Percentiles rank a stretch among this genome's conserved stretches.
Conservation (phyloP, 1,140 invertebrate genomes). For the Penaeus chinensis region DNA sequence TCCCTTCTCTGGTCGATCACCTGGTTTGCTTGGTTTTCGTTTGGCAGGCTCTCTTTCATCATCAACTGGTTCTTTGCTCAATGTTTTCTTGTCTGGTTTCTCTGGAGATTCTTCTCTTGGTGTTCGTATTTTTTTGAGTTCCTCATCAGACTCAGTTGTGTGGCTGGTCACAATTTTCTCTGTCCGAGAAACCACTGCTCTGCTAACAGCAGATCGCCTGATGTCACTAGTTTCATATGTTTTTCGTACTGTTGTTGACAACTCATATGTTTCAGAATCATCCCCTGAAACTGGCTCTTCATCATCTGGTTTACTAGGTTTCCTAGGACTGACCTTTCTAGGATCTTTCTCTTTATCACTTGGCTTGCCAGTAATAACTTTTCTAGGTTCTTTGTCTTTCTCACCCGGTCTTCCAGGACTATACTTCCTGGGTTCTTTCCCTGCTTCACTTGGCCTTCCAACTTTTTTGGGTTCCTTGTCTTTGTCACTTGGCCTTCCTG, state of each 20-base stretch:
- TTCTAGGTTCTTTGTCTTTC: neutral
- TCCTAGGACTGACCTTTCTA: conserved; percentile 27
- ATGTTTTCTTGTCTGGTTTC: neutral
- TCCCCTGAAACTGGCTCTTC: neutral
- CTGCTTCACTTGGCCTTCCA: neutral
- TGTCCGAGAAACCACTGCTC: too few species aligned
- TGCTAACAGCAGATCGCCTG: too few species aligned
- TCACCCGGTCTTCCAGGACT: neutral
- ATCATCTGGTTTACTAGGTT: conserved; percentile 32
- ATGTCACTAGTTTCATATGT: too few species aligned
- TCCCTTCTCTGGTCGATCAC: neutral
- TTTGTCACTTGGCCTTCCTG: neutral
- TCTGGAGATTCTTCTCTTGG: conserved; percentile 1
- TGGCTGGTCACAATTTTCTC: too few species aligned
- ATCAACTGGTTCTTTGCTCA: neutral
- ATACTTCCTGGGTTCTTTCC: neutral
- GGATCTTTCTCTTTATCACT: neutral
- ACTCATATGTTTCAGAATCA: too few species aligned
- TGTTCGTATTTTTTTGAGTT: neutral
- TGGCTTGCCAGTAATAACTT: neutral
- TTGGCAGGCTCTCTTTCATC: conserved; percentile 5
- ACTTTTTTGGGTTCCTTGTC: neutral
- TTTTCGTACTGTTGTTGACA: too few species aligned
- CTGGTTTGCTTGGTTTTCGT: conserved; percentile 2
- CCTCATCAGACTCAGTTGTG: neutral